A percentile compares a stretch with the other conserved stretches of the same genome.
Conservation (phyloP, 1,140 invertebrate species). For the Drosophila mayri region DNA sequence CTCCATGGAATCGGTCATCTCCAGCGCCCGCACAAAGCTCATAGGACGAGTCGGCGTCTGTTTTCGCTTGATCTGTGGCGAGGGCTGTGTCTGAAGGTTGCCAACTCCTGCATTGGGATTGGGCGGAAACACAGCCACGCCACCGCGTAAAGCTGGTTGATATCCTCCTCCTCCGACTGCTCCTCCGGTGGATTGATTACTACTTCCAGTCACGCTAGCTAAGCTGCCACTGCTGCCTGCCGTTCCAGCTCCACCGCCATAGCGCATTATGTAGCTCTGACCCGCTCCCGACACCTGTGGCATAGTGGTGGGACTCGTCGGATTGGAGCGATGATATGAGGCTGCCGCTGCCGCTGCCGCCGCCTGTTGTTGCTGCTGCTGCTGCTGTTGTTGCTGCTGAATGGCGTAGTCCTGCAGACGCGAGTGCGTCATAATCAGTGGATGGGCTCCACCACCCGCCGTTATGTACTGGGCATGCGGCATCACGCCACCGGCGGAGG, state of each 20-base stretch:
- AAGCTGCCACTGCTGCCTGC: conserved; percentile 67
- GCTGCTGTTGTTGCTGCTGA: conserved; percentile 57
- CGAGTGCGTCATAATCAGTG: conserved; percentile 78
- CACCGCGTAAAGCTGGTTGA: conserved; percentile 88
- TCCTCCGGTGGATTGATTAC: conserved; percentile 26
- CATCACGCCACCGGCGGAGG: conserved; percentile 43
- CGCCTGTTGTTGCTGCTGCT: conserved; percentile 45
- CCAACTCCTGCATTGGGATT: conserved; percentile 70
- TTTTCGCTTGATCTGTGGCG: conserved; percentile 89
- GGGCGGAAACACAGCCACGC: conserved; percentile 89
- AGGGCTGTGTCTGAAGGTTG: conserved; percentile 85
- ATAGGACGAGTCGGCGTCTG: conserved; percentile 90
- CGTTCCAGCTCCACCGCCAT: conserved; percentile 48
- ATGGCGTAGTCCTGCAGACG: conserved; percentile 75
- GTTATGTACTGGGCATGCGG: conserved; percentile 77
- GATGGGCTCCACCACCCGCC: conserved; percentile 69
- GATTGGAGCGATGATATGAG: conserved; percentile 89
- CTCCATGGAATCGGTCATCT: conserved; percentile 95
- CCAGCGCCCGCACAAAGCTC: conserved; percentile 95
- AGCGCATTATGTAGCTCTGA: conserved; percentile 73
- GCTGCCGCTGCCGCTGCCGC: conserved; percentile 83
- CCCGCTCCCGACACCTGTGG: conserved; percentile 71
- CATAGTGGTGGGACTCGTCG: conserved; percentile 91
- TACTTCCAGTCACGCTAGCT: conserved; percentile 55
- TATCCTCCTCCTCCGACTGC: conserved; percentile 80